Percentiles rank a stretch among this genome's conserved stretches.
Conservation (phyloP, 2,888 invertebrate species). For the Amitus sp. region DNA sequence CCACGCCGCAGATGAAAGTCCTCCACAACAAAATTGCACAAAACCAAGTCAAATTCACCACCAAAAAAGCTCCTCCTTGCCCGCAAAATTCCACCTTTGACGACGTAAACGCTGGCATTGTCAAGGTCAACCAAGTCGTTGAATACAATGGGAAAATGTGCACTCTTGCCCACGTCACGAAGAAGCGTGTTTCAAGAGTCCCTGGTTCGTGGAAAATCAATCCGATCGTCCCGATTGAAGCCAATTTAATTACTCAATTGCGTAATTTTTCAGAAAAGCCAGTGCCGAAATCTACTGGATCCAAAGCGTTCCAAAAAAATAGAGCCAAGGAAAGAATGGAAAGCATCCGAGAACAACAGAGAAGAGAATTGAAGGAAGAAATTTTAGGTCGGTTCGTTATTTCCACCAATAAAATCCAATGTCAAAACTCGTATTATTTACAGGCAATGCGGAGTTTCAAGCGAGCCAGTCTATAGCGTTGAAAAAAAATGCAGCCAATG, state of each 20-base stretch:
- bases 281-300: too few species aligned
- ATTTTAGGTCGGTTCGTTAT: too few species aligned
- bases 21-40: conserved; percentile 42
- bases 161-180: neutral
- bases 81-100: neutral
- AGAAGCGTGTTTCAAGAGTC: conserved; percentile 7
- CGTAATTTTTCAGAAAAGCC: too few species aligned
- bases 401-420: neutral
- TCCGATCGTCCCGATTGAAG: neutral
- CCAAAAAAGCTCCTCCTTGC: neutral
- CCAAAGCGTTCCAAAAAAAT: conserved; percentile 13
- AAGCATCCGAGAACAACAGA: conserved; percentile 25
- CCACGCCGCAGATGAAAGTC: conserved; percentile 47
- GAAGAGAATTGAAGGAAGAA: conserved; percentile 5
- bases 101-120: neutral
- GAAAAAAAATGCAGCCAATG: conserved; percentile 25
- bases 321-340: conserved; percentile 28
- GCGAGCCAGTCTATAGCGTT: neutral
- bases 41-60: conserved; percentile 28
- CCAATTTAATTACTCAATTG: too few species aligned
- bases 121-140: neutral
- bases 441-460: neutral
- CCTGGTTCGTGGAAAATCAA: neutral
- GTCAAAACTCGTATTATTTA: neutral
- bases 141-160: neutral